Evolutionary conservation across 2,888 invertebrate genomes (phyloP).

Genomic region (Ptychoptera albimana): DNA sequence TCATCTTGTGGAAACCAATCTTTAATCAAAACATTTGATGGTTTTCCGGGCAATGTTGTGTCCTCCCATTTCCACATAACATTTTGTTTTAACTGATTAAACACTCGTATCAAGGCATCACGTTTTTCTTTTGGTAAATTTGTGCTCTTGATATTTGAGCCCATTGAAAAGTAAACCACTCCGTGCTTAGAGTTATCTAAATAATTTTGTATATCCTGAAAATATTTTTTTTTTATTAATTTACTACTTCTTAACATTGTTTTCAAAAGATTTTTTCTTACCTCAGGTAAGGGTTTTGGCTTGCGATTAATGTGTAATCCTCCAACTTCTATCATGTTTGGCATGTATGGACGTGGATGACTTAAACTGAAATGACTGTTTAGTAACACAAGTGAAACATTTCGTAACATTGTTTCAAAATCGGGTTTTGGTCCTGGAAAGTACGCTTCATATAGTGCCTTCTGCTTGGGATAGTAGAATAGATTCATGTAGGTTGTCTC

Average conservation of each 20-base stretch:
- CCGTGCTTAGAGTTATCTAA: conserved; percentile 20
- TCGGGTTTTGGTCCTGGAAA: conserved; percentile 19
- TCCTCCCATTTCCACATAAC: conserved; percentile 33
- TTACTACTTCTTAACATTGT: neutral
- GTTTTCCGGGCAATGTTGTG: conserved; percentile 18
- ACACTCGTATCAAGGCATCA: conserved; percentile 3
- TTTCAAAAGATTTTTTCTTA: conserved; percentile 7
- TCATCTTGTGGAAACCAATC: conserved; percentile 34
- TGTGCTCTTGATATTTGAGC: conserved; percentile 10
- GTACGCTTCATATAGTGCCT: conserved; percentile 16
- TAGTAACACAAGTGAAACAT: conserved; percentile 21
- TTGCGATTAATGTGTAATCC: conserved; percentile 27
- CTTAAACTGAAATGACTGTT: conserved; percentile 25
- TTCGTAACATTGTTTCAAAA: conserved; percentile 17
- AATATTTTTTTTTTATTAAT: too few species aligned
- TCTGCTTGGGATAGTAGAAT: conserved; percentile 22
- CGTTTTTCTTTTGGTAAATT: conserved; percentile 5
- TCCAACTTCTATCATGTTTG: conserved; percentile 29
- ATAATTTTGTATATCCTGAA: conserved; percentile 16
- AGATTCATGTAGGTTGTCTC: conserved; percentile 16
- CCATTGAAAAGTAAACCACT: conserved; percentile 23
- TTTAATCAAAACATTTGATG: conserved; percentile 23
- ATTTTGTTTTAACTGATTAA: conserved; percentile 21
- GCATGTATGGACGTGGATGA: conserved; percentile 24
- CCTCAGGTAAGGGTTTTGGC: conserved; percentile 18